Evolutionary conservation across 2,113 vertebrate species (phyloP), one percentile per base, ranked within the genome.

Genomic region (Eidolon helvum): DNA sequence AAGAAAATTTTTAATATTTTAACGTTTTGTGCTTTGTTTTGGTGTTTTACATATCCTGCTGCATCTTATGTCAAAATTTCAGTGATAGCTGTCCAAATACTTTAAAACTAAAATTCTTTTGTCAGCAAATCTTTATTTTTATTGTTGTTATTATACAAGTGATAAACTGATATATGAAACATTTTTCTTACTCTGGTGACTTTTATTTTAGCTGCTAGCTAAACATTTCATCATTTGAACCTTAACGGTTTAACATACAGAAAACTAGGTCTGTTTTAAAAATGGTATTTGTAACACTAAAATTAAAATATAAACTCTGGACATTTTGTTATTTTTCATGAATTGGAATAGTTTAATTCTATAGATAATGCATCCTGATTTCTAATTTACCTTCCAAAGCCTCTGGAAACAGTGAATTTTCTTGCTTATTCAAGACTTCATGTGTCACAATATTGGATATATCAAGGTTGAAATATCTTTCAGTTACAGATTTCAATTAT

Each of bases 1-100:
- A 93, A 91, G 83, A 91, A 89, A 82, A 92, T 92, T 97, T 96
- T 94, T 94, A 98, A 65, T 91, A 96, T 75, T 97, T 96, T 97
- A 85, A 97, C 93, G 97, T 98, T 97, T 96, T 98, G 94, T 97
- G 96, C 96, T 98, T 98, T 98, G 97, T 98, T 98, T 98, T 97
- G 96, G 90, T 98, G 95, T 97, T 94, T 98, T 98, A 95, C 97
- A 91, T 98, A 97, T 96, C 96, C 94, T 98, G 94, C 96, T 93
- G 91, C 96, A 97, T 98, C 95, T 86, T 95, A 59, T 91, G 91
- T 95, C 92, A 97, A 96, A 94, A 92, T 98, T 94, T 98, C 96
- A 97, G 92, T 87, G 94, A 96, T 98, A 98, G 96, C 84, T 97
- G 92, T 98, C 97, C 91, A 94, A 95, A 97, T 98, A 97, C 96